A percentile compares a stretch with the other conserved stretches of the same genome.
phyloP scores from a whole-genome alignment of 2,888 invertebrate species.

The Zaprionus lineosus region DNA sequence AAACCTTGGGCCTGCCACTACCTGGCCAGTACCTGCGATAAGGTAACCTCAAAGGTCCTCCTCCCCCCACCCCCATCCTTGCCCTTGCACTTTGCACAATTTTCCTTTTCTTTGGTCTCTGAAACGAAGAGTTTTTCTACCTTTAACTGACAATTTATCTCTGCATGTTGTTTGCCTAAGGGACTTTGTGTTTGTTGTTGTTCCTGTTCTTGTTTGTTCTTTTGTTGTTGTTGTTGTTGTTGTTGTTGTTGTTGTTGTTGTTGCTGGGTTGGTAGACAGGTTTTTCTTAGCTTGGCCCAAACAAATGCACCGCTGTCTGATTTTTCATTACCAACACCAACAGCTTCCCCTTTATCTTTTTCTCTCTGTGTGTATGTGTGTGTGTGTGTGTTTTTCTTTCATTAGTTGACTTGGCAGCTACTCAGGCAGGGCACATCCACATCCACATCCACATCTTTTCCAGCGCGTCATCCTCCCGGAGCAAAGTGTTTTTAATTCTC shows the following conservation, averaged over 20 bases:
- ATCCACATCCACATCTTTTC: constrained; percentile 12
- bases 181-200: constrained; percentile 34
- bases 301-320: constrained; percentile 60
- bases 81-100: constrained; percentile 68
- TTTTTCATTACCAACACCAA: constrained; percentile 68
- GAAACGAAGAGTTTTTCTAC: constrained; percentile 19
- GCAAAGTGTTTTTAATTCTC: constrained; percentile 78
- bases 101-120: constrained; percentile 48
- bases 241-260: constrained; percentile 43
- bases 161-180: constrained; percentile 60
- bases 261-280: constrained; percentile 62
- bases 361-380: constrained; percentile 5
- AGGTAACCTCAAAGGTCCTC: constrained; percentile 23
- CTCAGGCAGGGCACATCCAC: constrained; percentile 20
- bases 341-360: constrained; percentile 6
- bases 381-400: constrained; percentile 65
- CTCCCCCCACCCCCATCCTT: constrained; percentile 42
- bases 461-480: constrained; percentile 44
- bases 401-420: constrained; percentile 58
- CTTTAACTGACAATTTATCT: constrained; percentile 75
- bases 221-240: constrained; percentile 17
- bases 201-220: constrained; percentile 17
- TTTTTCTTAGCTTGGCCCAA: constrained; percentile 57
- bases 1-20: constrained; percentile 1
- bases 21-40: constrained; percentile 24